Percentiles rank a stretch among this genome's conserved stretches.
phyloP scores from a whole-genome alignment of 2,797 vertebrate genomes.

The Rhyacichthys aspro region DNA sequence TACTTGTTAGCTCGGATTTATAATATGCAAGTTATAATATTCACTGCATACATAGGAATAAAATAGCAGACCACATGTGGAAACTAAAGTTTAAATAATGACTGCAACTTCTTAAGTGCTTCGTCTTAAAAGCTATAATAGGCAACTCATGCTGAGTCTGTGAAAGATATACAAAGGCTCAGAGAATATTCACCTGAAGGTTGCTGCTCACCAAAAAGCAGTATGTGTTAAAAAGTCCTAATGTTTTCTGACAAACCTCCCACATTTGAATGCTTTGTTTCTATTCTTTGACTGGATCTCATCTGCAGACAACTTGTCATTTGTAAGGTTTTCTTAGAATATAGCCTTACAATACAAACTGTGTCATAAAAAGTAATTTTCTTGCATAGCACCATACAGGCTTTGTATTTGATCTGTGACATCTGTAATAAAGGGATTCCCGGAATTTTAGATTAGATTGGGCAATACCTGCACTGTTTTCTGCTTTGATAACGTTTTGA shows the following conservation, averaged over 20 bases:
- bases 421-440: background rate
- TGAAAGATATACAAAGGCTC: background rate
- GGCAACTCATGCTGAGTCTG: background rate
- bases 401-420: background rate
- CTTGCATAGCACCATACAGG: background rate
- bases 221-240: background rate
- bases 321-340: background rate
- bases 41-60: no score
- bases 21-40: no score
- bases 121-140: no score
- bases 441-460: background rate
- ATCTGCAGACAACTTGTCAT: background rate
- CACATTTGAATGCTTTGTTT: no score
- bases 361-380: background rate
- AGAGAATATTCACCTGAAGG: background rate
- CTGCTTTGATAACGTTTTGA: background rate
- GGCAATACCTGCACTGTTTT: background rate
- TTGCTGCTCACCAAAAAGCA: background rate
- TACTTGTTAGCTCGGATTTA: background rate
- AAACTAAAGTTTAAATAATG: no score
- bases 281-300: background rate
- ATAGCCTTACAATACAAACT: background rate
- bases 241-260: no score
- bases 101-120: no score
- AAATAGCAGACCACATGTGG: no score